phyloP scores from a whole-genome alignment of 2,888 invertebrate species.

The Thymelicus lineola region DNA sequence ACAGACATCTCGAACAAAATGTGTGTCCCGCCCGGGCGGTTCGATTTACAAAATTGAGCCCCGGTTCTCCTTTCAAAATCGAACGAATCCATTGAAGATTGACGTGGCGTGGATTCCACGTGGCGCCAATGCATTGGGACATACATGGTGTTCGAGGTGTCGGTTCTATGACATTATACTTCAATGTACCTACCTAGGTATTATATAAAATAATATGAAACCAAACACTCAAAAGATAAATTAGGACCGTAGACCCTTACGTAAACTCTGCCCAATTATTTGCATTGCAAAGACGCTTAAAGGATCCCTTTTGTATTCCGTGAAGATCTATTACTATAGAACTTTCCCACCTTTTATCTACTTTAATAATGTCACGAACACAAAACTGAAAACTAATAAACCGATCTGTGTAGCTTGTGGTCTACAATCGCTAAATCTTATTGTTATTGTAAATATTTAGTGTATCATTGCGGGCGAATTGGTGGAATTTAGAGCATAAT shows the following conservation, averaged over 20 bases:
- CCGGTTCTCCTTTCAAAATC: too few species aligned
- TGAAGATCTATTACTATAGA: background rate
- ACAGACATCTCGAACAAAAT: too few species aligned
- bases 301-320: background rate
- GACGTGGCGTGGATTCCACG: too few species aligned
- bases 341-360: conserved; percentile 4
- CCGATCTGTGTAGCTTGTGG: background rate
- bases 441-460: background rate
- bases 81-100: too few species aligned
- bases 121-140: too few species aligned
- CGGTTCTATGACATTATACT: too few species aligned
- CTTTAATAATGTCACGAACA: conserved; percentile 6
- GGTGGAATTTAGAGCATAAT: background rate
- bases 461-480: conserved; percentile 1
- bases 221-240: conserved; percentile 6
- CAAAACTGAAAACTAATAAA: conserved; percentile 4
- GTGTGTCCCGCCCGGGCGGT: too few species aligned
- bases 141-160: too few species aligned
- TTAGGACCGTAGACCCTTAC: background rate
- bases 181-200: too few species aligned
- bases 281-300: conserved; percentile 7
- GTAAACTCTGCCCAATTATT: conserved; percentile 19
- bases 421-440: background rate
- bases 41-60: too few species aligned
- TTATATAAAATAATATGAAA: too few species aligned